A percentile compares a stretch with the other conserved stretches of the same genome.
phyloP scores from a whole-genome alignment of 2,797 vertebrate genomes.

The Ateles fusciceps region DNA sequence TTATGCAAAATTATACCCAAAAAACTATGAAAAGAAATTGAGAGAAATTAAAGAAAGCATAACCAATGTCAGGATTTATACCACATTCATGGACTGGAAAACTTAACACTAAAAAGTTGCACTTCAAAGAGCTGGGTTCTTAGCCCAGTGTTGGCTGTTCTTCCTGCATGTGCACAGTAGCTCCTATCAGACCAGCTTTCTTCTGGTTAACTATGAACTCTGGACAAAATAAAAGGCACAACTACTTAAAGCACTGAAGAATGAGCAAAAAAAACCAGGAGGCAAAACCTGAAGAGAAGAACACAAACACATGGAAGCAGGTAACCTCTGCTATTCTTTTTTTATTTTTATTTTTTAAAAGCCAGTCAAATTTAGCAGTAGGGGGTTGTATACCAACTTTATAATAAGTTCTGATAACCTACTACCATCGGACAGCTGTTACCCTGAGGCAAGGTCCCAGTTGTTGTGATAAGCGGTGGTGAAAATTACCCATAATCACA shows the following conservation, averaged over 20 bases:
- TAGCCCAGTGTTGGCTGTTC: not conserved
- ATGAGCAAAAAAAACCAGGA: not conserved
- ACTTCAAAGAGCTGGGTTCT: not conserved
- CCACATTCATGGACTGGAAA: not conserved
- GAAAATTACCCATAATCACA: not conserved
- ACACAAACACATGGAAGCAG: not conserved
- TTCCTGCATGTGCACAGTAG: not conserved
- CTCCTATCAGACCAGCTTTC: not conserved
- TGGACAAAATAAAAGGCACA: not conserved
- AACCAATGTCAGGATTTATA: not conserved
- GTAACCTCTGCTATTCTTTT: not conserved
- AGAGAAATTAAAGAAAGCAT: not conserved
- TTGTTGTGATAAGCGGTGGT: not conserved
- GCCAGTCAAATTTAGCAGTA: no score
- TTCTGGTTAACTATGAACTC: not conserved
- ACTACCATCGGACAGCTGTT: no score
- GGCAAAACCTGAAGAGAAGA: not conserved
- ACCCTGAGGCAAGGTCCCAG: not conserved
- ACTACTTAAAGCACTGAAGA: not conserved
- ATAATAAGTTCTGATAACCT: no score
- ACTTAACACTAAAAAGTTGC: not conserved
- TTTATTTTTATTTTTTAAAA: no score
- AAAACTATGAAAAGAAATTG: not conserved
- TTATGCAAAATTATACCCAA: not conserved
- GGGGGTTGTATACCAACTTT: no score